These are phyloP conservation scores for Trachymyrmex cornetzi DNA, from an alignment of 1,140 invertebrate species.

Conservation along the genomic window DNA sequence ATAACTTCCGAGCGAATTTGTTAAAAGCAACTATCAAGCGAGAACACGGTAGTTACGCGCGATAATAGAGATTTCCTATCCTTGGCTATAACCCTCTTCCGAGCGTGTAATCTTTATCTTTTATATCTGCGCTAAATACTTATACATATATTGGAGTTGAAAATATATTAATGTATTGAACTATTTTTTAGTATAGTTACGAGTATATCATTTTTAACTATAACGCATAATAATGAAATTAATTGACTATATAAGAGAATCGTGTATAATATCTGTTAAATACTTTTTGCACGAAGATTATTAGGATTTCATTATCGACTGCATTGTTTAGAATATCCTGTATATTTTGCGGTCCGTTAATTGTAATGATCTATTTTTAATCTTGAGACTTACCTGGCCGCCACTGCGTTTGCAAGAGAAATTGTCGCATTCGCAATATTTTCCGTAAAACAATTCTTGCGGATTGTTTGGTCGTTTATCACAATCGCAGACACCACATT, in stretches of 20 bases:
- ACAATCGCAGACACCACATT: slow-evolving; percentile 90
- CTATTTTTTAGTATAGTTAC: not conserved
- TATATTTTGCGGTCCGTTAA: not conserved
- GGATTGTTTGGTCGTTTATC: slow-evolving; percentile 85
- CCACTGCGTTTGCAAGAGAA: slow-evolving; percentile 90
- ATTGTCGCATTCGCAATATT: slow-evolving; percentile 92
- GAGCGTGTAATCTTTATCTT: slow-evolving; percentile 23
- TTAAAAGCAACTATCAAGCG: slow-evolving; percentile 36
- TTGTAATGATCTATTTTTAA: not conserved
- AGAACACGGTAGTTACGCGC: not conserved
- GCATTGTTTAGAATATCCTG: not conserved
- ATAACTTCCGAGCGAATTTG: slow-evolving; percentile 53
- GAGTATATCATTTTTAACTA: not conserved
- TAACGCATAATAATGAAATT: not conserved
- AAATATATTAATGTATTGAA: not conserved
- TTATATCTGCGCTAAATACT: not conserved
- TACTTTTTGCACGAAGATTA: not conserved
- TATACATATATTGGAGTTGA: too few relatives aligned
- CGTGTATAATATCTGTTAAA: not conserved
- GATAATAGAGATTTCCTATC: slow-evolving; percentile 7
- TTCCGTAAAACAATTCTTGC: slow-evolving; percentile 87
- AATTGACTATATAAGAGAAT: not conserved
- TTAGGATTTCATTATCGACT: not conserved
- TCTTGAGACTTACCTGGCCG: slow-evolving; percentile 76
- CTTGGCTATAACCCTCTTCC: not conserved